Conservation (phyloP, 2,797 vertebrate genomes). For the Amphiprion clarkii region DNA sequence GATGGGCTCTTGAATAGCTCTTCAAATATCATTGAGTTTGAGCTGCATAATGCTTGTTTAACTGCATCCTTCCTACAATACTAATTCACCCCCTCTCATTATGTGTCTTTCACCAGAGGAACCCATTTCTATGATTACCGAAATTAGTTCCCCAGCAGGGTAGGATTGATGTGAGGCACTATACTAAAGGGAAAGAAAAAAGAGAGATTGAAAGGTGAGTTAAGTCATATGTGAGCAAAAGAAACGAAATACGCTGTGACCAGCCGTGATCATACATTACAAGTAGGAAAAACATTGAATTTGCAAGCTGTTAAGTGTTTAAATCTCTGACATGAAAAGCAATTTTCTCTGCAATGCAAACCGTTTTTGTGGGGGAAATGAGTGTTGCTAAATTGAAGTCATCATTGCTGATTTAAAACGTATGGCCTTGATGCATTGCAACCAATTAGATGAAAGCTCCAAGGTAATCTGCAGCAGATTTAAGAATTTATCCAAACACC, state of each 20-base stretch:
- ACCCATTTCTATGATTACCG: conserved; percentile 75
- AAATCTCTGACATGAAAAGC: conserved; percentile 49
- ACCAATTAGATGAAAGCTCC: conserved; percentile 63
- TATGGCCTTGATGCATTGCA: conserved; percentile 47
- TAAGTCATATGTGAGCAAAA: conserved; percentile 38
- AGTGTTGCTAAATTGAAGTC: conserved; percentile 60
- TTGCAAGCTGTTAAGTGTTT: conserved; percentile 32
- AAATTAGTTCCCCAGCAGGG: conserved; percentile 67
- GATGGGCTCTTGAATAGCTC: conserved; percentile 79
- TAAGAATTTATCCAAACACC: conserved; percentile 69
- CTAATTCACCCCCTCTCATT: conserved; percentile 75
- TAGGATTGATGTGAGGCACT: conserved; percentile 57
- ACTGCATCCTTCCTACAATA: conserved; percentile 77
- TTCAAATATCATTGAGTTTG: conserved; percentile 80
- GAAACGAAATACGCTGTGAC: conserved; percentile 45
- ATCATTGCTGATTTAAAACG: conserved; percentile 64
- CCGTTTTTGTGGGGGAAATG: conserved; percentile 36
- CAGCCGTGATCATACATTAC: conserved; percentile 15
- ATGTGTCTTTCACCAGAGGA: conserved; percentile 69
- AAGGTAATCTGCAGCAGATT: conserved; percentile 69
- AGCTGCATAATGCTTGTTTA: conserved; percentile 80
- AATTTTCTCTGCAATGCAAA: conserved; percentile 47
- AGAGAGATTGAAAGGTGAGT: conserved; percentile 51
- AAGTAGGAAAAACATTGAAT: conserved; percentile 45
- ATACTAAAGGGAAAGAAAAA: conserved; percentile 34